These are phyloP conservation scores for Nixonia krombeini DNA, from an alignment of 1,140 invertebrate genomes.

Conservation along the genomic window DNA sequence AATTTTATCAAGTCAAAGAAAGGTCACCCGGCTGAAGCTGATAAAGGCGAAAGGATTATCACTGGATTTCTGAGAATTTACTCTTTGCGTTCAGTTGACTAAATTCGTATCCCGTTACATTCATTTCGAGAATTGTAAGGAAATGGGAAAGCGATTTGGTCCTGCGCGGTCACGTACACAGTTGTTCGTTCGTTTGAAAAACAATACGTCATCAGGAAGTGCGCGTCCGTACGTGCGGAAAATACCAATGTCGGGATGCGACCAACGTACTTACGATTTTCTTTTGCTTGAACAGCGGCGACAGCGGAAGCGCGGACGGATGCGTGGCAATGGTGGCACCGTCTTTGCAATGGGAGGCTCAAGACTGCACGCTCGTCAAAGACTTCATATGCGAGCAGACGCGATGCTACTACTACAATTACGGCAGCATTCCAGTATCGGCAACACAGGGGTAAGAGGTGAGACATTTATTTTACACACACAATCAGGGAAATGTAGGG, in stretches of 20 bases:
- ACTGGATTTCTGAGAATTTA: no score
- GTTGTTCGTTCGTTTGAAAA: slow-evolving; percentile 8
- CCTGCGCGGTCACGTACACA: slow-evolving; percentile 10
- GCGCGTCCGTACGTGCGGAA: slow-evolving; percentile 36
- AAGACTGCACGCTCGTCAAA: slow-evolving; percentile 86
- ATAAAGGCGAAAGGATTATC: no score
- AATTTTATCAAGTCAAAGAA: no score
- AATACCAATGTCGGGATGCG: slow-evolving; percentile 19
- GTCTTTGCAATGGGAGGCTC: slow-evolving; percentile 82
- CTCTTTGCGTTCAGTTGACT: no score
- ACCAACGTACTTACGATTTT: slow-evolving; percentile 28
- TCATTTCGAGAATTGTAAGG: no score
- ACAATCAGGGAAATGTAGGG: slow-evolving; percentile 30
- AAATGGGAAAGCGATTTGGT: neutral
- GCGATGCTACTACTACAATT: slow-evolving; percentile 91
- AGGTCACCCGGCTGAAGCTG: no score
- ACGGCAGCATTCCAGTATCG: slow-evolving; percentile 88
- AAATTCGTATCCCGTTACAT: no score
- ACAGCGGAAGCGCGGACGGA: slow-evolving; percentile 77
- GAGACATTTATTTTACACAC: slow-evolving; percentile 68
- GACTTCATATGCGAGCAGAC: slow-evolving; percentile 92
- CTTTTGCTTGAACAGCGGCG: slow-evolving; percentile 65
- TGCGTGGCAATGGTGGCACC: slow-evolving; percentile 83
- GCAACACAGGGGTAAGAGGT: slow-evolving; percentile 90
- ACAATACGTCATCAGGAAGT: slow-evolving; percentile 33